Evolutionary conservation across 2,797 vertebrate genomes (phyloP).

Genomic region (Sebastes hopkinsi): DNA sequence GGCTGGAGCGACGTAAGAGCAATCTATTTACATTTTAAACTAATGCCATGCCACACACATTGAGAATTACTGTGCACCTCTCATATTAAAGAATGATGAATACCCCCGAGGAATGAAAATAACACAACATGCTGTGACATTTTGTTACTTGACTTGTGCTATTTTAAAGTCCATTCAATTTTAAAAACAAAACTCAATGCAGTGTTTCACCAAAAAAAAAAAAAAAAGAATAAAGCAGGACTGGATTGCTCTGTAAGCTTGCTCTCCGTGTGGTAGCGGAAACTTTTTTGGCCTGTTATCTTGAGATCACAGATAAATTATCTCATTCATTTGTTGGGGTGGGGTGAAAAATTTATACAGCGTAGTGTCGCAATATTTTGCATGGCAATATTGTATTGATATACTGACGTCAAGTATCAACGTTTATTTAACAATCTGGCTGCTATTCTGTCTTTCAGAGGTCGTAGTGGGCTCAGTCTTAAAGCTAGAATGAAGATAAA

Average conservation of each 20-base stretch:
- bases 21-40: slow-evolving; percentile 47
- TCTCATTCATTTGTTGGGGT: neutral
- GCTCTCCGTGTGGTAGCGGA: rapidly evolving
- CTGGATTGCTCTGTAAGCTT: no score
- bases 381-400: no score
- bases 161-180: neutral
- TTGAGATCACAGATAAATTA: neutral
- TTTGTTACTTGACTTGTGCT: slow-evolving; percentile 12
- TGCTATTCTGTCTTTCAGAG: no score
- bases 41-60: slow-evolving; percentile 1
- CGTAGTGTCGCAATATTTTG: no score
- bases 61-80: neutral
- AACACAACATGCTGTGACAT: slow-evolving; percentile 11
- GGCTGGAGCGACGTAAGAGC: slow-evolving; percentile 24
- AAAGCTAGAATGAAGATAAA: no score
- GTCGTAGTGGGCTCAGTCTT: no score
- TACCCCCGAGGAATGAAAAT: neutral
- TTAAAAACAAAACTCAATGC: neutral
- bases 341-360: no score
- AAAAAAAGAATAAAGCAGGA: neutral
- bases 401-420: no score
- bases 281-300: neutral
- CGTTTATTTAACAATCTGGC: no score
- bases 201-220: neutral
- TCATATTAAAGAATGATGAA: slow-evolving; percentile 30